phyloP scores from a whole-genome alignment of 1,140 invertebrate genomes.

The Eupristina koningsbergeri region DNA sequence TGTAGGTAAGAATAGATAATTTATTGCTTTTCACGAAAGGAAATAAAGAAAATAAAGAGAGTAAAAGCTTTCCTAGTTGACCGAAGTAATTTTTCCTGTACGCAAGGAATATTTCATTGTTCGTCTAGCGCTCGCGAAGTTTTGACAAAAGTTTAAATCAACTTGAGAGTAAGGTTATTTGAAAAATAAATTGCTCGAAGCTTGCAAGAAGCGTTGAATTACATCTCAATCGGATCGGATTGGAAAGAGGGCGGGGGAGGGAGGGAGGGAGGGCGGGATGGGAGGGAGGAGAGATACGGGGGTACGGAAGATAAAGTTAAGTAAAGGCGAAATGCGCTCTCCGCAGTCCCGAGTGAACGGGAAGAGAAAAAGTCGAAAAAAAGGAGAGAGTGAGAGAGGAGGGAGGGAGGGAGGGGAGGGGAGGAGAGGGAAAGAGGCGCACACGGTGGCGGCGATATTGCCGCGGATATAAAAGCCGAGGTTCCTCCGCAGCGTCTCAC shows the following conservation, averaged over 20 bases:
- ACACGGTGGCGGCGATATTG: conserved; percentile 42
- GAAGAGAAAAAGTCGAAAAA: conserved; percentile 7
- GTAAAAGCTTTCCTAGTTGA: conserved; percentile 10
- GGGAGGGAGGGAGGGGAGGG: neutral
- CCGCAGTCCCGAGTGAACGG: neutral
- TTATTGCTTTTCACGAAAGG: neutral
- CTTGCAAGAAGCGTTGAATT: conserved; percentile 49
- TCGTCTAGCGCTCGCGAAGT: conserved; percentile 21
- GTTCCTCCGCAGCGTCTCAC: conserved; percentile 1
- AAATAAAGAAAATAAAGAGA: neutral
- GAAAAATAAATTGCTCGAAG: conserved; percentile 51
- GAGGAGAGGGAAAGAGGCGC: neutral
- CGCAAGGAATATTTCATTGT: conserved; percentile 46
- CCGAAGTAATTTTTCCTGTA: conserved; percentile 37
- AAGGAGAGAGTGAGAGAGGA: no score
- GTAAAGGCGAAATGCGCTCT: conserved; percentile 30
- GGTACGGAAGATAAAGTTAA: conserved; percentile 34
- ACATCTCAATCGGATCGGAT: conserved; percentile 50
- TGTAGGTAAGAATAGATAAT: neutral
- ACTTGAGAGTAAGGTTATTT: conserved; percentile 48
- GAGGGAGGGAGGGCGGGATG: neutral
- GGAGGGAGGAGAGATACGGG: conserved; percentile 17
- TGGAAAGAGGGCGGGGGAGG: conserved; percentile 21
- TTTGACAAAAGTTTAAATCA: conserved; percentile 53
- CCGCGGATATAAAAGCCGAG: conserved; percentile 50